These are phyloP conservation scores for Natrix natrix DNA, from an alignment of 2,797 vertebrate genomes.

Conservation along the genomic window DNA sequence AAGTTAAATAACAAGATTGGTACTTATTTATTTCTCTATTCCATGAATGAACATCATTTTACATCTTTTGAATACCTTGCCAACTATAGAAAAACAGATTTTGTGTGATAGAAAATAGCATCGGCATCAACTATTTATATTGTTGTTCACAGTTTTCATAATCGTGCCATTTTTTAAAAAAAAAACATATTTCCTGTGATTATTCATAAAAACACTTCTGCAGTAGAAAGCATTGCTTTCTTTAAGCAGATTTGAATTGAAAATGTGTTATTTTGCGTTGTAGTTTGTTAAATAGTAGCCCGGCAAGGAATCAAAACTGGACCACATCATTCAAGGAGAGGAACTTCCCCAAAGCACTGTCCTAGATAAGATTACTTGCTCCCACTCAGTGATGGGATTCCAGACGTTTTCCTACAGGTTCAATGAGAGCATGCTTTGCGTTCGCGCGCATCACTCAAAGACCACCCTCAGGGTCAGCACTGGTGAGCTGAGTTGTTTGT, in stretches of 20 bases:
- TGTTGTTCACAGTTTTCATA: not conserved
- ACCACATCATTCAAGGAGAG: not conserved
- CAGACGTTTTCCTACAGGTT: too few species aligned
- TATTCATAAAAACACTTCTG: not conserved
- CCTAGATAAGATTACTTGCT: not conserved
- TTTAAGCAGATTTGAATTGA: not conserved
- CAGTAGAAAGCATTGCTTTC: slow-evolving; percentile 22
- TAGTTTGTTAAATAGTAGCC: not conserved
- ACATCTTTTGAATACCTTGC: not conserved
- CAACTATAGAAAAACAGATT: not conserved
- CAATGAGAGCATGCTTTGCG: too few species aligned
- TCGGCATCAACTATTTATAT: not conserved
- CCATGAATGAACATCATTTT: not conserved
- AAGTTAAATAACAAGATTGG: not conserved
- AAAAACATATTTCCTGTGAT: not conserved
- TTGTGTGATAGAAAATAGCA: not conserved
- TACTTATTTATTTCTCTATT: not conserved
- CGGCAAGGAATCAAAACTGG: not conserved
- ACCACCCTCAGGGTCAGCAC: too few species aligned
- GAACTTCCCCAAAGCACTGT: not conserved
- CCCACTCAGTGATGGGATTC: too few species aligned
- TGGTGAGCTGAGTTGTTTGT: too few species aligned
- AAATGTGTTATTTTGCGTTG: not conserved
- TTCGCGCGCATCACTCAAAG: too few species aligned
- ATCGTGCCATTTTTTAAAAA: not conserved